phyloP scores from a whole-genome alignment of 2,888 invertebrate species.

The Hoplodrina ambigua region DNA sequence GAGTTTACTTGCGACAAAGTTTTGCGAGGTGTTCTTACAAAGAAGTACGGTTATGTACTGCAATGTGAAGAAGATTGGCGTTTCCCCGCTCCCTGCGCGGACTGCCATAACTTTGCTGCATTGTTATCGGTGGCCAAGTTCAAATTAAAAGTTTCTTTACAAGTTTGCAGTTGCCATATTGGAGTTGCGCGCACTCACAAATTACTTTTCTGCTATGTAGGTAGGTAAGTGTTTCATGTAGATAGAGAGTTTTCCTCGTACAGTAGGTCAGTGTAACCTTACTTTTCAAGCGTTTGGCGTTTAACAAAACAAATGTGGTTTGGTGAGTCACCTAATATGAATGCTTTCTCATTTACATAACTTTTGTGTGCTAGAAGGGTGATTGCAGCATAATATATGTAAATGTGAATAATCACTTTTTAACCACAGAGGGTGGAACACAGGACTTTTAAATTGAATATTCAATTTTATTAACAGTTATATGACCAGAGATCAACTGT shows the following conservation, averaged over 20 bases:
- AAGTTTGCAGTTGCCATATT: constrained; percentile 76
- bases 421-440: constrained; percentile 9
- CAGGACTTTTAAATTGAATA: not conserved
- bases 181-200: constrained; percentile 69
- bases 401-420: constrained; percentile 45
- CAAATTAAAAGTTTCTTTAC: constrained; percentile 85
- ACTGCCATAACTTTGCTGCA: constrained; percentile 82
- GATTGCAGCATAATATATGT: constrained; percentile 45
- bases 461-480: not conserved
- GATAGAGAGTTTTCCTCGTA: constrained; percentile 24
- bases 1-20: constrained; percentile 89
- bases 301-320: constrained; percentile 18
- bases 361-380: constrained; percentile 41
- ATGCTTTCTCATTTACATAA: constrained; percentile 53
- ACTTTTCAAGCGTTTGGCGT: constrained; percentile 20
- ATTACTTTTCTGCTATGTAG: constrained; percentile 67
- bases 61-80: constrained; percentile 85
- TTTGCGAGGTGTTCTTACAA: constrained; percentile 89
- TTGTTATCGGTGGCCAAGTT: constrained; percentile 84
- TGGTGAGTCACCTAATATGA: constrained; percentile 48
- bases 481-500: not conserved
- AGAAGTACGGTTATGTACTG: constrained; percentile 88
- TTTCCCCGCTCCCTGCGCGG: constrained; percentile 78
- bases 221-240: constrained; percentile 26
- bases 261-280: constrained; percentile 35